Evolutionary conservation across 2,797 vertebrate species (phyloP).

Genomic region (Ctenochaetus hawaiiensis): DNA sequence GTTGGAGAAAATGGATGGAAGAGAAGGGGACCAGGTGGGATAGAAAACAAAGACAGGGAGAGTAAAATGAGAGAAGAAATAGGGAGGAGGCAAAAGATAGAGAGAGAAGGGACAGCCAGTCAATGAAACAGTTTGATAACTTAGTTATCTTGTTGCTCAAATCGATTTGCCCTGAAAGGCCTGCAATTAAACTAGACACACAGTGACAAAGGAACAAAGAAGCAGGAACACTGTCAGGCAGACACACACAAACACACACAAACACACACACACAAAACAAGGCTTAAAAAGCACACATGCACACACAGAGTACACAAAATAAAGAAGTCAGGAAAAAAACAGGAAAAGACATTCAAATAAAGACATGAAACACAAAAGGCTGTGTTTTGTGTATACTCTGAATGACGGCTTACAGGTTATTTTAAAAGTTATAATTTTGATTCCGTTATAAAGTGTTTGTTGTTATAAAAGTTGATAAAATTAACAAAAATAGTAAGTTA

Average conservation of each 20-base stretch:
- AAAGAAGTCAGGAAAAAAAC: too few species aligned
- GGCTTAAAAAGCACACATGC: conserved; percentile 20
- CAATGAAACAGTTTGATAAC: conserved; percentile 81
- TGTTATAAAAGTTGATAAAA: too few species aligned
- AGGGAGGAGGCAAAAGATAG: conserved; percentile 57
- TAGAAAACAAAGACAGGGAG: conserved; percentile 5
- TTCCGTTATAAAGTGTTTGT: too few species aligned
- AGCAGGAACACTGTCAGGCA: conserved; percentile 31
- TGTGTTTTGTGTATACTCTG: too few species aligned
- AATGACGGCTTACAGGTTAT: too few species aligned
- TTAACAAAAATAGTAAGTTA: too few species aligned
- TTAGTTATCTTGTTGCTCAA: conserved; percentile 76
- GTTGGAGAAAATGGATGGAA: neutral
- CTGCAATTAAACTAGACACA: conserved; percentile 72
- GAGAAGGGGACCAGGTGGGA: conserved; percentile 20
- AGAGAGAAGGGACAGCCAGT: conserved; percentile 72
- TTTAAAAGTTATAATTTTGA: too few species aligned
- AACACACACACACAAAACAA: conserved; percentile 25
- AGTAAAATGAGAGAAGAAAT: conserved; percentile 40
- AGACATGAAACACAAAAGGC: too few species aligned
- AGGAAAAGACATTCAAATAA: too few species aligned
- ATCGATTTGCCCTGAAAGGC: conserved; percentile 74
- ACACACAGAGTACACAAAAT: neutral
- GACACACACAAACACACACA: conserved; percentile 32
- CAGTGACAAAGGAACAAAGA: conserved; percentile 63